Base-by-base conservation (phyloP, 2,888 invertebrate species). In the Digitonthophagus gazella region DNA sequence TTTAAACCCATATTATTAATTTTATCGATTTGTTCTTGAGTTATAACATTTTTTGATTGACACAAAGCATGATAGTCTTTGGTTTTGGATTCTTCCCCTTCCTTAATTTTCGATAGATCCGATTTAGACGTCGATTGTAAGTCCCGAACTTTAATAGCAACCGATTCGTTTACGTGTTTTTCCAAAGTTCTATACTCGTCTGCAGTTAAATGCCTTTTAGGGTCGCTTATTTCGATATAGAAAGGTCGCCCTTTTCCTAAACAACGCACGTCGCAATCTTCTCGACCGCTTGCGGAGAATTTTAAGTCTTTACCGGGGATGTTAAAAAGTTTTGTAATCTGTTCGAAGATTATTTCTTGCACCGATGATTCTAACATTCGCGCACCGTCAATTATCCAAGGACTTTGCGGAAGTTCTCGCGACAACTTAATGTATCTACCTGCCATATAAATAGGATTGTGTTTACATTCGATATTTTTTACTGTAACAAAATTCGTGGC, bases 191-290 rank as follows among this genome's bases (percentile, higher is more conserved):
- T 77, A 66, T 92, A 85, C 67, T 87, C 81, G 3, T 84, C 78
- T 11, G 76, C 77, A 0, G 84, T 81, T 72, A 91, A 83, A 44
- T 83, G 81, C 15, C 87, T 85, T 16, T 84, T 80, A 0, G 93
- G 90, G 81, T 93, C 89, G 0, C 88, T 78, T 56, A 96, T 87
- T 86, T 98, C 96, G 0, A 98, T 84, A 0, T 93, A 93, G 84
- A 98, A 99, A 0, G 98, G 98, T 5, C 98, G 85, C 0, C 98
- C 98, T 70, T 89, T 86, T 0, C 97, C 96, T 71, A 99, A 83
- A 83, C 95, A 98, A 69, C 97, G 86, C 0, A 98, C 98, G 84
- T 99, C 99, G 0, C 97, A 95, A 84, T 99, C 99, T 84, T 99
- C 98, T 55, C 99, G 86, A 0, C 98, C 98, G 66, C 97, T 96